These are phyloP conservation scores for Pachypeltis micranthus DNA, from an alignment of 1,140 invertebrate species.

Conservation along the genomic window DNA sequence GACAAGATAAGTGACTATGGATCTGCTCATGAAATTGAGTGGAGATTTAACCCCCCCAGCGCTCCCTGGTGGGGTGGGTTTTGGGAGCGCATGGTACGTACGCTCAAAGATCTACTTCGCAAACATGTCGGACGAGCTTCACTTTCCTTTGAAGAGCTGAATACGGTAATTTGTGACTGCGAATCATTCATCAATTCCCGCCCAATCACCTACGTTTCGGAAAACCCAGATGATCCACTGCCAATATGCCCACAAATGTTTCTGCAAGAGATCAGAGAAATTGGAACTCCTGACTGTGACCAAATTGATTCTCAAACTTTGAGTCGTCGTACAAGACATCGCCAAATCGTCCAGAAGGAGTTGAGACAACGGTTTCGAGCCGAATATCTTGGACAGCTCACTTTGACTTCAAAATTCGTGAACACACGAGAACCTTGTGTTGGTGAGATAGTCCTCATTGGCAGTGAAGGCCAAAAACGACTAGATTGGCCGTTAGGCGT, in stretches of 20 bases:
- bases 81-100: conserved; percentile 34
- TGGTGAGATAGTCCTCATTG: conserved; percentile 27
- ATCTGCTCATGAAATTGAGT: conserved; percentile 25
- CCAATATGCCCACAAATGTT: conserved; percentile 27
- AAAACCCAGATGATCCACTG: conserved; percentile 23
- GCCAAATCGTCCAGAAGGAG: background rate
- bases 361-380: conserved; percentile 11
- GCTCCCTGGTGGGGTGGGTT: conserved; percentile 37
- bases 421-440: background rate
- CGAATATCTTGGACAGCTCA: conserved; percentile 19
- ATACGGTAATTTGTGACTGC: conserved; percentile 30
- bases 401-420: background rate
- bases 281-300: conserved; percentile 25
- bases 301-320: background rate
- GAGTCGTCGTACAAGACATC: background rate
- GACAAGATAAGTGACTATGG: conserved; percentile 16
- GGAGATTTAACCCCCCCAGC: conserved; percentile 32
- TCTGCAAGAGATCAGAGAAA: conserved; percentile 25
- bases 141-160: conserved; percentile 30
- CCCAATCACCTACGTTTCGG: conserved; percentile 32
- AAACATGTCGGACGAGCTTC: conserved; percentile 27
- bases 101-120: conserved; percentile 30
- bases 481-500: conserved; percentile 29
- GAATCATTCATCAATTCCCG: conserved; percentile 31
- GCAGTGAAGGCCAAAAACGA: conserved; percentile 24